Conservation (phyloP, 2,888 invertebrate species). For the Agrotis segetum region DNA sequence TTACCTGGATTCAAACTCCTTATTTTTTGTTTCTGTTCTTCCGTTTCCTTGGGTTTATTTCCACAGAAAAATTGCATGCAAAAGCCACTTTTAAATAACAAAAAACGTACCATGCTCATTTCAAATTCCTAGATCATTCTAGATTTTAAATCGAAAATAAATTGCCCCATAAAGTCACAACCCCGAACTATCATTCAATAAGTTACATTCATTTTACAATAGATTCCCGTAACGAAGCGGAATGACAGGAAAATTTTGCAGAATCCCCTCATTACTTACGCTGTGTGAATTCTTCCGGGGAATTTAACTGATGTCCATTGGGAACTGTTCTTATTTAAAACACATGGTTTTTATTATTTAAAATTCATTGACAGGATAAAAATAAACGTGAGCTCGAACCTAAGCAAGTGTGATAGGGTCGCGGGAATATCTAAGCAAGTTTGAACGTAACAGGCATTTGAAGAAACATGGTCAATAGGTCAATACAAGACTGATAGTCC, state of each 20-base stretch:
- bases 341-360: not conserved
- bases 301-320: constrained; percentile 24
- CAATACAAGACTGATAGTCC: too few relatives aligned
- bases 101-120: too few relatives aligned
- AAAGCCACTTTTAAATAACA: too few relatives aligned
- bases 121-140: not conserved
- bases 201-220: constrained; percentile 28
- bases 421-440: too few relatives aligned
- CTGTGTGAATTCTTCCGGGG: constrained; percentile 35
- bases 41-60: too few relatives aligned
- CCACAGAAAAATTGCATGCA: too few relatives aligned
- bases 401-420: too few relatives aligned
- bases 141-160: not conserved
- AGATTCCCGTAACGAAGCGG: constrained; percentile 40
- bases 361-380: not conserved
- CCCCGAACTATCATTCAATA: constrained; percentile 43
- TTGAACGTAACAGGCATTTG: too few relatives aligned
- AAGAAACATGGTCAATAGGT: too few relatives aligned
- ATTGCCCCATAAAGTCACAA: not conserved
- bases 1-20: too few relatives aligned
- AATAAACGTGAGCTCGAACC: too few relatives aligned
- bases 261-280: constrained; percentile 48
- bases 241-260: constrained; percentile 29
- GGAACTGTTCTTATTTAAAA: constrained; percentile 11
- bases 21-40: too few relatives aligned